A percentile compares a stretch with the other conserved stretches of the same genome.
These are phyloP conservation scores for human (Homo sapiens) DNA, from an alignment of 2,113 vertebrate genomes.

Conservation along the genomic window DNA sequence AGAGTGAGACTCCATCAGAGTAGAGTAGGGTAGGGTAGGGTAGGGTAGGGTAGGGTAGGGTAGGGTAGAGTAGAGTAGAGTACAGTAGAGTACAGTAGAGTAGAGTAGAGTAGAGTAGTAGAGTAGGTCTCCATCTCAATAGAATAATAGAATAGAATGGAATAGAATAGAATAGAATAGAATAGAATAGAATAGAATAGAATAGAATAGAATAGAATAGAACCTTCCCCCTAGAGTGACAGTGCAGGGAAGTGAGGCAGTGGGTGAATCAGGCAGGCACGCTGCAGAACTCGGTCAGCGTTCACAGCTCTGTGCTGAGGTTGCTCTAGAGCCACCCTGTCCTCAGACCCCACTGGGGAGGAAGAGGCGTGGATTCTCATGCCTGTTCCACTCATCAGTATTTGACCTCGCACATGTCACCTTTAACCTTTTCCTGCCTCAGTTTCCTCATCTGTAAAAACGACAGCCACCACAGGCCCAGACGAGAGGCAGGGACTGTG, in stretches of 20 bases:
- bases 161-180: rapidly evolving
- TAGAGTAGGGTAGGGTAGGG: rapidly evolving
- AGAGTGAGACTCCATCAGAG: no score
- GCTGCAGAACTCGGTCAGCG: rapidly evolving
- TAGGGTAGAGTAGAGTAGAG: rapidly evolving
- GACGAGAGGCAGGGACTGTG: neutral
- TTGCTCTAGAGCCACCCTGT: neutral
- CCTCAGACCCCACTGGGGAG: neutral
- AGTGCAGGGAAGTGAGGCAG: neutral
- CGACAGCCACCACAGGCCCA: neutral
- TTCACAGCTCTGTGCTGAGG: no score
- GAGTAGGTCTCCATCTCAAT: no score
- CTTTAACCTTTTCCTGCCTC: neutral
- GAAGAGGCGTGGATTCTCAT: rapidly evolving
- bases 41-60: no score
- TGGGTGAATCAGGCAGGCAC: rapidly evolving
- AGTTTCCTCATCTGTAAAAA: neutral
- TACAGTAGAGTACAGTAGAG: no score
- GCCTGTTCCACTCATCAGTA: neutral
- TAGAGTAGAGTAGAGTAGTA: rapidly evolving
- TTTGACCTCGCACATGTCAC: neutral
- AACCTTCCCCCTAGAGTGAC: neutral
- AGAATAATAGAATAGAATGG: no score
- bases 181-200: no score
- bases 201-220: rapidly evolving